These are phyloP conservation scores for Drosophila orosa DNA, from an alignment of 1,140 invertebrate genomes.

Conservation along the genomic window DNA sequence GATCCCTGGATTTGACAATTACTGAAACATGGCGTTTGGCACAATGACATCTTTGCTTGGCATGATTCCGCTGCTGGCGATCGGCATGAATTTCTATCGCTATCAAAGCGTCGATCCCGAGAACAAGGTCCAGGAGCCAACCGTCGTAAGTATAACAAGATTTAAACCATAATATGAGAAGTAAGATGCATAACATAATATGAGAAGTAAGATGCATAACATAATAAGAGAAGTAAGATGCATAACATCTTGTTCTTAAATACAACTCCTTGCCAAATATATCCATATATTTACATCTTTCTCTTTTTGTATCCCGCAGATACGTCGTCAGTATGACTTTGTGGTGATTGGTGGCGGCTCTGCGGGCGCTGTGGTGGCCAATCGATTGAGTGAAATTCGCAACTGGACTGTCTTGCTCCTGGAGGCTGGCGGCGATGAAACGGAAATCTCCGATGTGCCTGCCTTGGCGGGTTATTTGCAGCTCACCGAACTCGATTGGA, in stretches of 20 bases:
- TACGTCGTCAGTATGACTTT: constrained; percentile 91
- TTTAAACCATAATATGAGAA: too few relatives aligned
- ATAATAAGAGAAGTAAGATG: too few relatives aligned
- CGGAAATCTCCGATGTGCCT: constrained; percentile 91
- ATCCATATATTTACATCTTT: too few relatives aligned
- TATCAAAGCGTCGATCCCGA: constrained; percentile 93
- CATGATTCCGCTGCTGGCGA: constrained; percentile 91
- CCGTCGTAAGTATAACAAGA: constrained; percentile 86
- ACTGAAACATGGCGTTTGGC: constrained; percentile 84
- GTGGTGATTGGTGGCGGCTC: constrained; percentile 96
- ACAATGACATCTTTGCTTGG: constrained; percentile 87
- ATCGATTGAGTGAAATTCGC: constrained; percentile 91
- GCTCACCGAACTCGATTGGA: constrained; percentile 94
- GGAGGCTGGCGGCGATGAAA: constrained; percentile 93
- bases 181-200: too few relatives aligned
- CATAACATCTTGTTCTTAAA: too few relatives aligned
- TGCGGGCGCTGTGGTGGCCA: constrained; percentile 96
- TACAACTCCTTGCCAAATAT: too few relatives aligned
- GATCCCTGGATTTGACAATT: constrained; percentile 84
- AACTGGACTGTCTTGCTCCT: constrained; percentile 92
- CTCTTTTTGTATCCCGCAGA: constrained; percentile 84
- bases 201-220: too few relatives aligned
- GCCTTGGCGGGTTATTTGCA: constrained; percentile 91
- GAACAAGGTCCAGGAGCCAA: constrained; percentile 89
- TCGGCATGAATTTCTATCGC: constrained; percentile 91